Conservation (phyloP, 2,888 invertebrate genomes). For the Dynastes maya region DNA sequence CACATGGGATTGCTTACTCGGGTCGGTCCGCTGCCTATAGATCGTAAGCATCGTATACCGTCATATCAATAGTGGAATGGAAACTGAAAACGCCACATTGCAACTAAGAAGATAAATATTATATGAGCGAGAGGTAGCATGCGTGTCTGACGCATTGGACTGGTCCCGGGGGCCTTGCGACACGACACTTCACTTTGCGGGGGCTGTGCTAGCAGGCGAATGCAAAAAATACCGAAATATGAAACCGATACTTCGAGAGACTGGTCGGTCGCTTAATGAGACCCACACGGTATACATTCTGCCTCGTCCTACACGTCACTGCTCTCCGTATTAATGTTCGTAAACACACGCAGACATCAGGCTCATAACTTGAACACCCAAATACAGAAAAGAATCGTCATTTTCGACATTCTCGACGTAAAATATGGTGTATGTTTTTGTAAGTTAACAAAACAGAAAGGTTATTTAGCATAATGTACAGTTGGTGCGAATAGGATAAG, state of each 20-base stretch:
- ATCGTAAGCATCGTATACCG: slow-evolving; percentile 9
- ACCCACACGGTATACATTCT: slow-evolving; percentile 54
- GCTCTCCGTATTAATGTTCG: slow-evolving; percentile 32
- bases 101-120: slow-evolving; percentile 56
- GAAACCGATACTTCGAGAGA: slow-evolving; percentile 63
- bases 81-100: slow-evolving; percentile 51
- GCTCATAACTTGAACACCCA: slow-evolving; percentile 27
- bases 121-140: slow-evolving; percentile 58
- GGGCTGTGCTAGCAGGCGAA: slow-evolving; percentile 59
- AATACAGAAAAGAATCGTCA: slow-evolving; percentile 28
- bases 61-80: slow-evolving; percentile 50
- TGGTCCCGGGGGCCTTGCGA: slow-evolving; percentile 66
- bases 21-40: slow-evolving; percentile 28
- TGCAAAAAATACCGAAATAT: slow-evolving; percentile 68
- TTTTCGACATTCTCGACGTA: slow-evolving; percentile 22
- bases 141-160: slow-evolving; percentile 53
- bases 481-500: background rate
- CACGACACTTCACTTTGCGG: slow-evolving; percentile 70
- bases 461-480: background rate
- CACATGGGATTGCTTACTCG: slow-evolving; percentile 46
- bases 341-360: slow-evolving; percentile 21
- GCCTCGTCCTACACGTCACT: slow-evolving; percentile 41
- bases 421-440: slow-evolving; percentile 6
- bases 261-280: slow-evolving; percentile 57
- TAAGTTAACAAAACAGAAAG: slow-evolving; percentile 9